phyloP scores from a whole-genome alignment of 2,797 vertebrate genomes.

The Podargus strigoides region DNA sequence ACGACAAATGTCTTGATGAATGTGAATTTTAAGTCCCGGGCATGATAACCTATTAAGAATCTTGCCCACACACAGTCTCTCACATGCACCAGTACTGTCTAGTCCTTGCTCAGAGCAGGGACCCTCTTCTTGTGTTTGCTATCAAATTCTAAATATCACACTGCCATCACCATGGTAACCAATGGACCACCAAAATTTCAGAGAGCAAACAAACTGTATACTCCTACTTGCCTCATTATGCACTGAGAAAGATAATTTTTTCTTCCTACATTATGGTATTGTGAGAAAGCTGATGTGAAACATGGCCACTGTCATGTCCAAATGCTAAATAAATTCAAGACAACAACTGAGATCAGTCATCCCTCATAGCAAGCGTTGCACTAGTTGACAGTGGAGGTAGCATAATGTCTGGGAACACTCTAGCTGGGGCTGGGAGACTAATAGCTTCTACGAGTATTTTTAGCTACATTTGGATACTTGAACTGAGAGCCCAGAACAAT shows the following conservation, averaged over 20 bases:
- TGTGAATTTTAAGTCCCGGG: not conserved
- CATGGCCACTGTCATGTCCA: rapidly evolving
- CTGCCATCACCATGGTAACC: not conserved
- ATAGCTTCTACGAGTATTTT: not conserved
- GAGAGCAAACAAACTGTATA: not conserved
- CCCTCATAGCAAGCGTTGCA: rapidly evolving
- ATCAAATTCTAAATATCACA: not conserved
- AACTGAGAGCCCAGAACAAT: not conserved
- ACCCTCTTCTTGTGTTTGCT: not conserved
- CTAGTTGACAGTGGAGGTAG: not conserved
- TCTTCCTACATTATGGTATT: not conserved
- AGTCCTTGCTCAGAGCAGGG: not conserved
- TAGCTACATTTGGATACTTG: not conserved
- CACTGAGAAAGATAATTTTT: not conserved
- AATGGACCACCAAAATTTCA: not conserved
- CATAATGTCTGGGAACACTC: not conserved
- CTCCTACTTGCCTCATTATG: not conserved
- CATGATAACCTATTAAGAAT: not conserved
- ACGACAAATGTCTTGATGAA: not conserved
- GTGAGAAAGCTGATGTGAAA: not conserved
- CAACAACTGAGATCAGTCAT: not conserved
- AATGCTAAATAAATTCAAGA: not conserved
- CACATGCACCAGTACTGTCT: not conserved
- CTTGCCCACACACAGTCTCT: not conserved
- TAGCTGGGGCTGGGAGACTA: not conserved